A percentile compares a stretch with the other conserved stretches of the same genome.
These are phyloP conservation scores for Pluvialis apricaria DNA, from an alignment of 2,113 vertebrate species.

Conservation along the genomic window DNA sequence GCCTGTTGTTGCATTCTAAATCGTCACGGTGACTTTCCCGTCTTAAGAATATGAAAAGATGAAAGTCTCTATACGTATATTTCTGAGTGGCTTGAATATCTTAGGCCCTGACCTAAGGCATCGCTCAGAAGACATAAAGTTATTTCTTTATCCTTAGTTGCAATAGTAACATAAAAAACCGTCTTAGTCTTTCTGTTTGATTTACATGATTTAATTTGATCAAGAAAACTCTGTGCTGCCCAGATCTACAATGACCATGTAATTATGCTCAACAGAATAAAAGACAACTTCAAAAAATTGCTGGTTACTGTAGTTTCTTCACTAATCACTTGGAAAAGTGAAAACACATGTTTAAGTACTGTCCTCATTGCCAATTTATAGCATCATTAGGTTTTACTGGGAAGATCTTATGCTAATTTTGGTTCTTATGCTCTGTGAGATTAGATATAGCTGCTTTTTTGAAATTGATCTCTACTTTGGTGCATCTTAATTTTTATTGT, in stretches of 20 bases:
- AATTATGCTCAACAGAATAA: neutral
- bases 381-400: conserved; percentile 3
- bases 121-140: neutral
- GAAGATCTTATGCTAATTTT: neutral
- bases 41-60: neutral
- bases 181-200: neutral
- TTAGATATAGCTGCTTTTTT: neutral
- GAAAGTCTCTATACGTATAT: neutral
- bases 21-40: fast-evolving
- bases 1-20: neutral
- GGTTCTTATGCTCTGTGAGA: neutral
- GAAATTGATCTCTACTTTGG: neutral
- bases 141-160: neutral
- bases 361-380: neutral
- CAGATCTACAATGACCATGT: neutral
- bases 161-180: neutral
- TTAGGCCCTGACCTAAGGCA: neutral
- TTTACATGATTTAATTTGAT: neutral
- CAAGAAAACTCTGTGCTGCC: neutral
- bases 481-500: neutral
- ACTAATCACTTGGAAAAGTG: conserved; percentile 13
- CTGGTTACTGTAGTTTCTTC: neutral
- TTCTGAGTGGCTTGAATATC: neutral
- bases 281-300: neutral
- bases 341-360: neutral